These are phyloP conservation scores for Aleadryas rufinucha DNA, from an alignment of 2,113 vertebrate genomes.

Conservation along the genomic window DNA sequence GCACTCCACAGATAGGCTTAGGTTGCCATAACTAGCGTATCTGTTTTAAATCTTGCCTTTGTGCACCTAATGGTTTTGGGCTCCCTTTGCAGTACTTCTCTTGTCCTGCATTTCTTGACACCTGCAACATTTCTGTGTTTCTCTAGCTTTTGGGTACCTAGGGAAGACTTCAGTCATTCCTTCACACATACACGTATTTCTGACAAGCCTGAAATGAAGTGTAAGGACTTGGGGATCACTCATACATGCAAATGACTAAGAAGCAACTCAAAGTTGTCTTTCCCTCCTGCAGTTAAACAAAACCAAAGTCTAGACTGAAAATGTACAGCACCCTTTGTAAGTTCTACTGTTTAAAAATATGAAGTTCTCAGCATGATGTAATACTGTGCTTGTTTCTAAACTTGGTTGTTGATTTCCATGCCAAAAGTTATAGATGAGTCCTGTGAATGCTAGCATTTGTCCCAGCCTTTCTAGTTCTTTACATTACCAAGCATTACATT, in stretches of 20 bases:
- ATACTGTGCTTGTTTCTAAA: conserved; percentile 1
- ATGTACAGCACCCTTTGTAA: neutral
- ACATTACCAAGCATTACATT: neutral
- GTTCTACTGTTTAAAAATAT: neutral
- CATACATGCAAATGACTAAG: neutral
- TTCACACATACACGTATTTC: neutral
- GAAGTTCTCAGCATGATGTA: conserved; percentile 3
- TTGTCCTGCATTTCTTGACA: neutral
- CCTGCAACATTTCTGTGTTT: neutral
- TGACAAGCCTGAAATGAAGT: neutral
- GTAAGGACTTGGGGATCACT: neutral
- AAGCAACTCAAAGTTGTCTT: neutral
- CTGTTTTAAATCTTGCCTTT: neutral
- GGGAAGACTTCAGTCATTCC: neutral
- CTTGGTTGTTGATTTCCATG: neutral
- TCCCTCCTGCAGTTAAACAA: neutral
- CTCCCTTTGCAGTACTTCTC: neutral
- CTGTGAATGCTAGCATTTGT: neutral
- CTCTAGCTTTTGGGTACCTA: neutral
- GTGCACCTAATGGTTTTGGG: neutral
- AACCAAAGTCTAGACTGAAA: neutral
- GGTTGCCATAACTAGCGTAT: neutral
- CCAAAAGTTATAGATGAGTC: conserved; percentile 18
- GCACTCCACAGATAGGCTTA: neutral
- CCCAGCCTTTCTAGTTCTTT: neutral